Percentiles rank a stretch among this genome's conserved stretches.
phyloP scores from a whole-genome alignment of 2,797 vertebrate genomes.

The Dermochelys coriacea region DNA sequence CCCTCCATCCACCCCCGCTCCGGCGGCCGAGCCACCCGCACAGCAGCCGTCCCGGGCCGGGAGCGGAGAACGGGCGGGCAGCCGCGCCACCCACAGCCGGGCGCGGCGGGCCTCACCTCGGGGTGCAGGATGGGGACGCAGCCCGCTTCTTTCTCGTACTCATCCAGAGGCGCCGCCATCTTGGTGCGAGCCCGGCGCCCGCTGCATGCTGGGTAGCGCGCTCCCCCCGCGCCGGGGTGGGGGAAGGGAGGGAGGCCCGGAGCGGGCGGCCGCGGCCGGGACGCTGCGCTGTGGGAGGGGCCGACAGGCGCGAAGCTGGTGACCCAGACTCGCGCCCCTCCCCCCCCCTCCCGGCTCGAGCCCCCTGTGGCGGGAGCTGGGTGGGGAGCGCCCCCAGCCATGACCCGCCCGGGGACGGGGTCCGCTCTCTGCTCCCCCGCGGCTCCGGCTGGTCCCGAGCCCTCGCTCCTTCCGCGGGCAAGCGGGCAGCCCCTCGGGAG shows the following conservation, averaged over 20 bases:
- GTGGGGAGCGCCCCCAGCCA: background rate
- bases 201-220: conserved; percentile 92
- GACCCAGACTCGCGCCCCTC: conserved; percentile 4
- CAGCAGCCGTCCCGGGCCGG: conserved; percentile 20
- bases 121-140: conserved; percentile 96
- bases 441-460: no score
- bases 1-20: background rate
- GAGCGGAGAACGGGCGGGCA: background rate
- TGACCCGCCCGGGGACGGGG: background rate
- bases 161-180: conserved; percentile 97
- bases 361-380: background rate
- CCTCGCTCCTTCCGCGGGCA: no score
- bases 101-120: conserved; percentile 84
- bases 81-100: conserved; percentile 38
- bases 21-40: background rate
- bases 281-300: no score
- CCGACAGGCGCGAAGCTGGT: background rate
- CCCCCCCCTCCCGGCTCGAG: background rate
- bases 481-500: no score
- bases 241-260: background rate
- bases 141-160: conserved; percentile 95
- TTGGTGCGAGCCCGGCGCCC: conserved; percentile 91
- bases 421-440: conserved; percentile 19
- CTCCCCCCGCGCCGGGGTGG: conserved; percentile 27
- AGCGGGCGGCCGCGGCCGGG: background rate